phyloP scores from a whole-genome alignment of 2,113 vertebrate genomes.

The Chaenocephalus aceratus region DNA sequence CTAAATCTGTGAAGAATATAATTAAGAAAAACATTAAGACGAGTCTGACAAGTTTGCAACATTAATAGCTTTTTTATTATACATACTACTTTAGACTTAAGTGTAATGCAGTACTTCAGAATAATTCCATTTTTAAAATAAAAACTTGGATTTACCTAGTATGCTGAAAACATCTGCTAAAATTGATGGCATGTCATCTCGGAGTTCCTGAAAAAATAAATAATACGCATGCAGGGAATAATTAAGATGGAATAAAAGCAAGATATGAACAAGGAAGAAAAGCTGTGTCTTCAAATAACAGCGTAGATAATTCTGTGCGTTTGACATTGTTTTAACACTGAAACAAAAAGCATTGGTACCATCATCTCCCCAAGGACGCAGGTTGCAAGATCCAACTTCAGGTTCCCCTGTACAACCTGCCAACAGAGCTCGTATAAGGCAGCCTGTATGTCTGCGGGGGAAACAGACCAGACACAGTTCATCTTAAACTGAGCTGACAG shows the following conservation, averaged over 20 bases:
- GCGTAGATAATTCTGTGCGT: not conserved
- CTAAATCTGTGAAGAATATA: conserved; percentile 88
- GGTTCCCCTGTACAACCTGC: conserved; percentile 93
- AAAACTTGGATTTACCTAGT: conserved; percentile 85
- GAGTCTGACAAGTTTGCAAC: not conserved
- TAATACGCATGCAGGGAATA: not conserved
- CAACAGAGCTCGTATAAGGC: conserved; percentile 95
- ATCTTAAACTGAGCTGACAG: not conserved
- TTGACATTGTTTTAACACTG: not conserved
- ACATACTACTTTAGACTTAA: not conserved
- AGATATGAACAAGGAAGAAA: not conserved
- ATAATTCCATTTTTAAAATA: not conserved
- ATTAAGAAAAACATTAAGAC: not conserved
- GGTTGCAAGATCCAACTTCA: conserved; percentile 94
- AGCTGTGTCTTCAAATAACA: not conserved
- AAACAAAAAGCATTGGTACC: conserved; percentile 82
- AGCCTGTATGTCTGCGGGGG: conserved; percentile 91
- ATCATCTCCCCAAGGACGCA: conserved; percentile 92
- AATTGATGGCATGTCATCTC: conserved; percentile 96
- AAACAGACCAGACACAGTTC: conserved; percentile 49
- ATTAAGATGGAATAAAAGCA: not conserved
- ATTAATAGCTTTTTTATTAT: not conserved
- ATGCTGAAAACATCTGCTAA: conserved; percentile 99
- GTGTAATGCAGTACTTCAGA: not conserved
- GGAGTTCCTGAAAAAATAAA: conserved; percentile 87